Evolutionary conservation across 2,113 vertebrate species (phyloP).

Genomic region (Piliocolobus tephrosceles): DNA sequence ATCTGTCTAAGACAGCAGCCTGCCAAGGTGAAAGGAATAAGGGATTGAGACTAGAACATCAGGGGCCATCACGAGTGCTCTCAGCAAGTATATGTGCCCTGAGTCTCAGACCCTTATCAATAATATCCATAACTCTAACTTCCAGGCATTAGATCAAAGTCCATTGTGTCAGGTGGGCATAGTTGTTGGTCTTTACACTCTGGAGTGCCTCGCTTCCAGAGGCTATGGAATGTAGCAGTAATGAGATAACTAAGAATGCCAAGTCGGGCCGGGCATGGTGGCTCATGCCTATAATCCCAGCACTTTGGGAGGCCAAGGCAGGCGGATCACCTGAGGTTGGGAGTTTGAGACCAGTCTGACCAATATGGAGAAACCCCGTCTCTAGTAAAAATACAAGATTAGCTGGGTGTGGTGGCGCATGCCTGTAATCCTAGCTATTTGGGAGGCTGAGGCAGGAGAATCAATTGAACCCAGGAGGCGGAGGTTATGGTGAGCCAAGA

Average conservation of each 20-base stretch:
- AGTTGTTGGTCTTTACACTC: not conserved
- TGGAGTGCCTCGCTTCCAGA: not conserved
- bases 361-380: too few relatives aligned
- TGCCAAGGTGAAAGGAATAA: not conserved
- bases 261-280: not conserved
- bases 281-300: too few relatives aligned
- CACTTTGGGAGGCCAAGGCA: too few relatives aligned
- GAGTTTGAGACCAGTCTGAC: too few relatives aligned
- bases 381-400: too few relatives aligned
- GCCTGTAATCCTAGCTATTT: too few relatives aligned
- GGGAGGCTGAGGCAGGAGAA: too few relatives aligned
- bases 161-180: not conserved
- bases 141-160: not conserved
- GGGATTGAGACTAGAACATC: not conserved
- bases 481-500: too few relatives aligned
- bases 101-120: not conserved
- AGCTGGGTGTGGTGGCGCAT: too few relatives aligned
- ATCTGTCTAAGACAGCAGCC: not conserved
- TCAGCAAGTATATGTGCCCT: not conserved
- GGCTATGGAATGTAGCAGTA: not conserved
- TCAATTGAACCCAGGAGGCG: too few relatives aligned
- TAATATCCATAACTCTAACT: not conserved
- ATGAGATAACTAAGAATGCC: not conserved
- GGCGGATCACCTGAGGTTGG: too few relatives aligned
- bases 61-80: not conserved